Evolutionary conservation across 2,797 vertebrate genomes (phyloP).

Genomic region (Toxotes lorentzi): DNA sequence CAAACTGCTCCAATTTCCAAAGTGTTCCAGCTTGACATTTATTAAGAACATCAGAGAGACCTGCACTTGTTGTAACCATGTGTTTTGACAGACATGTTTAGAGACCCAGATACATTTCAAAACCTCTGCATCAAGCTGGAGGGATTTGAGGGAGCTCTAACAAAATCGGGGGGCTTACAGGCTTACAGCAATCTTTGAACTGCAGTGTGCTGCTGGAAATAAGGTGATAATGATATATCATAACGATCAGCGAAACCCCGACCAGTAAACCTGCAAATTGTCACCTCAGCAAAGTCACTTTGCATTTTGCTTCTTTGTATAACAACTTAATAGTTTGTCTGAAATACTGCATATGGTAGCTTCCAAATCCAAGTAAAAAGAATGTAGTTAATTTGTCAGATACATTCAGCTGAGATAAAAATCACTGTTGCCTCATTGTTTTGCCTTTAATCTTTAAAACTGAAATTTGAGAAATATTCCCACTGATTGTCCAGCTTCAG

Average conservation of each 20-base stretch:
- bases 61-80: neutral
- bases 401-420: neutral
- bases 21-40: conserved; percentile 3
- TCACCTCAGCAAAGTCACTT: neutral
- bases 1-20: neutral
- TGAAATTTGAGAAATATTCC: neutral
- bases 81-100: conserved; percentile 3
- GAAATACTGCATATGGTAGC: neutral
- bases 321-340: neutral
- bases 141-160: conserved; percentile 1
- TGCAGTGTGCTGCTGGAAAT: conserved; percentile 6
- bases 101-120: conserved; percentile 8
- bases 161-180: neutral
- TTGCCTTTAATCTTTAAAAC: neutral
- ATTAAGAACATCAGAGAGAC: conserved; percentile 7
- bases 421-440: neutral
- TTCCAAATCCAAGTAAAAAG: neutral
- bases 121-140: conserved; percentile 2
- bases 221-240: neutral
- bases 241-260: neutral
- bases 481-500: neutral
- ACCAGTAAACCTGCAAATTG: neutral
- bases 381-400: neutral
- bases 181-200: conserved; percentile 6
- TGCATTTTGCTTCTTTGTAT: conserved; percentile 1